Conservation (phyloP, 2,888 invertebrate species). For the Mechanitis messenoides region DNA sequence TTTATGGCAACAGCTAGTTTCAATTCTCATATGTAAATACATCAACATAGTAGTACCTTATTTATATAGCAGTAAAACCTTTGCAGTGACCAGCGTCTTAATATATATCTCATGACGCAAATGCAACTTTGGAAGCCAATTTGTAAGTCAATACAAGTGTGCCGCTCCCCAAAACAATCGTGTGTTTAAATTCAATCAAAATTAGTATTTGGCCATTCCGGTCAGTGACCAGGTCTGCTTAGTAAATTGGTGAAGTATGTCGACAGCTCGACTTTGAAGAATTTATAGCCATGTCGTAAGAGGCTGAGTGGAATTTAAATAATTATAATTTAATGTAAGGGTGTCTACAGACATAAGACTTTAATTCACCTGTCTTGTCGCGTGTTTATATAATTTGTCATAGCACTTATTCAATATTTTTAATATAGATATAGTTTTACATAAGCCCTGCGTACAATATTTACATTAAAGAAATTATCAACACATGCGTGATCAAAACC, state of each 20-base stretch:
- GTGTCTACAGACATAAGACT: not conserved
- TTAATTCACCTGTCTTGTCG: not conserved
- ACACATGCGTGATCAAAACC: no score
- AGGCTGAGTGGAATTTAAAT: slow-evolving; percentile 30
- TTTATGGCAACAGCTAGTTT: no score
- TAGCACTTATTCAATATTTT: no score
- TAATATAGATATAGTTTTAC: no score
- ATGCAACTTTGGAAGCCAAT: not conserved
- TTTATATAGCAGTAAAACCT: no score
- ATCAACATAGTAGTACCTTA: no score
- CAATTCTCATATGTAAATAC: no score
- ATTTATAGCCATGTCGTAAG: slow-evolving; percentile 47
- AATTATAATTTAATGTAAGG: slow-evolving; percentile 6
- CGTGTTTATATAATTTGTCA: no score
- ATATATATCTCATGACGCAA: no score
- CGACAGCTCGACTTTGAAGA: slow-evolving; percentile 51
- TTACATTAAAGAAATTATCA: no score
- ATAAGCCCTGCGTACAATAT: no score
- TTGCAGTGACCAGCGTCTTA: no score
- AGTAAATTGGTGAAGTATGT: slow-evolving; percentile 30
- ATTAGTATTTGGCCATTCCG: slow-evolving; percentile 40
- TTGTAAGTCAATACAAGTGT: slow-evolving; percentile 16
- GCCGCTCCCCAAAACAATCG: slow-evolving; percentile 15
- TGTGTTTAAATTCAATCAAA: slow-evolving; percentile 23
- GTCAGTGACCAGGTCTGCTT: slow-evolving; percentile 36